Base-by-base conservation (phyloP, 2,888 invertebrate species). In the Cephus sareptanus region DNA sequence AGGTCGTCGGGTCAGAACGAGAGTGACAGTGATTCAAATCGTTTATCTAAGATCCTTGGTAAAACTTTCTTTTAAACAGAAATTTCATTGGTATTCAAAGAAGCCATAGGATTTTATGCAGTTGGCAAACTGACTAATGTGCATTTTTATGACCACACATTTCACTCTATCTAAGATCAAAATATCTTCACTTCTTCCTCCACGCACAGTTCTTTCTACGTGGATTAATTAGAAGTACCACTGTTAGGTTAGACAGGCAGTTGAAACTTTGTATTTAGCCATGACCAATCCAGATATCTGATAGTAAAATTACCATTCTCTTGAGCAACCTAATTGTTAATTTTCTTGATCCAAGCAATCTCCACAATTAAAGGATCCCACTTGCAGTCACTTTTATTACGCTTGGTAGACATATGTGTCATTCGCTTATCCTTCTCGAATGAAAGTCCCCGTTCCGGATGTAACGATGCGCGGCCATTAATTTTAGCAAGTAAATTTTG, bases 31-130 rank as follows among this genome's bases (percentile, higher is more conserved):
- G 56, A 56, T 56, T 56, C 23, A 56, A 56, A 15, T 56, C 23
- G 56, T 56, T 56, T 56, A 9, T 56, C 56, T 23, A 56, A 23
- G 56, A 56, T 23, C 15, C 56, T 15, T 15, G 23, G 56, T 56
- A 78, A 79, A 80, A 79, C 82, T 82, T 83, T 83, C 83, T 77
- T 81, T 78, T 34, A 40, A 70, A 30, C 79, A 31, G 78, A 75
- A 79, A 77, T 78, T 75, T 77, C 77, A 81, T 82, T 83, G 76
- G 76, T 78, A 82, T 83, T 81, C 82, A 76, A 56, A 6, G 70
- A 74, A 76, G 73, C 23, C 70, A 78, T 13, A 40, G 73, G 37
- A 9, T 56, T 81, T 77, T 75, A 75, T 75, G 75, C 40, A 75
- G 73, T 75, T 78, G 77, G 77, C 77, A 75, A 80, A 79, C 76